These are phyloP conservation scores for Clepsis dumicolana DNA, from an alignment of 2,888 invertebrate species.

Conservation along the genomic window DNA sequence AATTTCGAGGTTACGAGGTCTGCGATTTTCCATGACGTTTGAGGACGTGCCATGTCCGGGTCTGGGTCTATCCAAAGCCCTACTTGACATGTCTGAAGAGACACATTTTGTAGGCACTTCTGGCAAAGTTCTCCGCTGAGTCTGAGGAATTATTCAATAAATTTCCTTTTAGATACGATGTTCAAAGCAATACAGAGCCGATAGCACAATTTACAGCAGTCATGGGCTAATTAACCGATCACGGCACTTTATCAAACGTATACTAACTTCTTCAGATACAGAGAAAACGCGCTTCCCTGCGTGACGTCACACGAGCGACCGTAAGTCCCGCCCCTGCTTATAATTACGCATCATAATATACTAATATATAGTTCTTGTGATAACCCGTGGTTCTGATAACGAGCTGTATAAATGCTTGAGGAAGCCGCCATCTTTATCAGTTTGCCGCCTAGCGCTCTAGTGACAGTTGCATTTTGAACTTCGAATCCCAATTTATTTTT, in stretches of 20 bases:
- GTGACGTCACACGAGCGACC: conserved; percentile 43
- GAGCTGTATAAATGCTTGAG: conserved; percentile 64
- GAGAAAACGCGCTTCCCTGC: conserved; percentile 7
- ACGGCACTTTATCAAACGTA: conserved; percentile 20
- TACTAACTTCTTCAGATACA: conserved; percentile 9
- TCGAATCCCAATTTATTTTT: conserved; percentile 25
- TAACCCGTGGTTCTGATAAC: conserved; percentile 59
- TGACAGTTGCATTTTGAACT: conserved; percentile 38
- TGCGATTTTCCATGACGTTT: no score
- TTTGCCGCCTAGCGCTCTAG: conserved; percentile 58
- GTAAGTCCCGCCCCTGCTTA: conserved; percentile 23
- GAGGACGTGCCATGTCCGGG: no score
- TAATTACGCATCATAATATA: conserved; percentile 38
- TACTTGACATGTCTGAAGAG: no score
- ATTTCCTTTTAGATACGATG: not conserved
- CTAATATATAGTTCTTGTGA: conserved; percentile 19
- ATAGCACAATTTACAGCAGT: not conserved
- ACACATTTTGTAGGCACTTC: no score
- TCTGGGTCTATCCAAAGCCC: no score
- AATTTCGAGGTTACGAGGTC: no score
- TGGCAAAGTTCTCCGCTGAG: no score
- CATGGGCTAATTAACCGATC: conserved; percentile 6
- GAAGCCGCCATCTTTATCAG: conserved; percentile 60
- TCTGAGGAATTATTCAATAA: no score
- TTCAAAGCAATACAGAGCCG: not conserved